Percentiles rank a stretch among this genome's conserved stretches.
phyloP scores from a whole-genome alignment of 2,888 invertebrate genomes.

The Cataglyphis livida region DNA sequence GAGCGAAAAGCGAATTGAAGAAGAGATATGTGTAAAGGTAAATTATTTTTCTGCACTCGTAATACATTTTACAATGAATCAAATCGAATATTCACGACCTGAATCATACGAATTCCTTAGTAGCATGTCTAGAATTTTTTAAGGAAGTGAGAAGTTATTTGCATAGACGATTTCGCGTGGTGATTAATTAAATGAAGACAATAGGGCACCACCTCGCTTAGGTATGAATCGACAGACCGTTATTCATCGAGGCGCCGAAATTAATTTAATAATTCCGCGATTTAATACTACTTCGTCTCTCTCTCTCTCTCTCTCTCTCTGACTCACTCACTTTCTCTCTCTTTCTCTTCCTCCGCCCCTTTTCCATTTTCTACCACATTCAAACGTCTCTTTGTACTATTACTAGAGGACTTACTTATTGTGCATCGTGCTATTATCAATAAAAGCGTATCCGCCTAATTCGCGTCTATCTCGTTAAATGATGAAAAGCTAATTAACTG shows the following conservation, averaged over 20 bases:
- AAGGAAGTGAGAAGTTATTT: constrained; percentile 11
- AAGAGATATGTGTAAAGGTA: neutral
- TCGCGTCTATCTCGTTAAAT: constrained; percentile 27
- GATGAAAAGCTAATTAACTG: constrained; percentile 36
- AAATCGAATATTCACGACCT: constrained; percentile 26
- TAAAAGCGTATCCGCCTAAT: constrained; percentile 51
- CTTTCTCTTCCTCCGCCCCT: constrained; percentile 6
- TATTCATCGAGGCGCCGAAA: constrained; percentile 57
- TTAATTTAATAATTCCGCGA: constrained; percentile 64
- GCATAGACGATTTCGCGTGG: constrained; percentile 41
- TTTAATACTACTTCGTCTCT: constrained; percentile 45
- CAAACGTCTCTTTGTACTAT: constrained; percentile 31
- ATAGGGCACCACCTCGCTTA: constrained; percentile 38
- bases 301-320: neutral
- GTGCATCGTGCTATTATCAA: constrained; percentile 51
- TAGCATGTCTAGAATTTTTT: constrained; percentile 34
- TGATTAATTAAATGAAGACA: constrained; percentile 64
- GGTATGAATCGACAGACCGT: constrained; percentile 56
- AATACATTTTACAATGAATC: constrained; percentile 7
- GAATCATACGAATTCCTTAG: neutral
- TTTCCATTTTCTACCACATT: constrained; percentile 33
- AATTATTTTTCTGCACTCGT: neutral
- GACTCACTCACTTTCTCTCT: neutral
- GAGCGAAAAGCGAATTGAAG: neutral
- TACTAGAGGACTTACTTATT: constrained; percentile 36